A percentile compares a stretch with the other conserved stretches of the same genome.
Conservation (phyloP, 2,888 invertebrate genomes). For the Orgyia antiqua region DNA sequence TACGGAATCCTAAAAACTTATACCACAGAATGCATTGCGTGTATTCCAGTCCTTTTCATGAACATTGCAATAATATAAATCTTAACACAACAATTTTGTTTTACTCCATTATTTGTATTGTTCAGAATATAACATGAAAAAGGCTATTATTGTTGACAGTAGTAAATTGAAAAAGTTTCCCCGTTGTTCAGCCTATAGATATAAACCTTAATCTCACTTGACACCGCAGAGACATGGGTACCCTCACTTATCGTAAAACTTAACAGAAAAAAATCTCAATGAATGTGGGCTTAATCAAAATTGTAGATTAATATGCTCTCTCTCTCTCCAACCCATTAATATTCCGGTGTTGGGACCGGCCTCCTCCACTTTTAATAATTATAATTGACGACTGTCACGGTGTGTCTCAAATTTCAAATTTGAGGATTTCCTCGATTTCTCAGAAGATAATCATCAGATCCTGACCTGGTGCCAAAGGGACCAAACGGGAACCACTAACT, state of each 20-base stretch:
- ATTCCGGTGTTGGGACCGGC: neutral
- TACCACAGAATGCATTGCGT: too few relatives aligned
- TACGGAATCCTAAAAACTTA: too few relatives aligned
- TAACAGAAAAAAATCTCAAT: neutral
- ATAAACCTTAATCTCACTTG: constrained; percentile 1
- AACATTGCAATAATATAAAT: too few relatives aligned
- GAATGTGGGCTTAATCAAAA: neutral
- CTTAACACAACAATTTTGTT: too few relatives aligned
- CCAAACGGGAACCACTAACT: too few relatives aligned
- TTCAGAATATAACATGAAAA: neutral
- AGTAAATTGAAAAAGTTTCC: constrained; percentile 5
- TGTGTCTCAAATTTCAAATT: neutral
- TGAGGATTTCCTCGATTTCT: too few relatives aligned
- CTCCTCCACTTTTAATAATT: too few relatives aligned
- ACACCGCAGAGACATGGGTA: constrained; percentile 1
- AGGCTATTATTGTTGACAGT: constrained; percentile 1
- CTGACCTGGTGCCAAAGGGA: too few relatives aligned
- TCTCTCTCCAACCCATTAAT: too few relatives aligned
- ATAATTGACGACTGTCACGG: neutral
- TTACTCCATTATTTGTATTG: too few relatives aligned
- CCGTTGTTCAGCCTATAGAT: neutral
- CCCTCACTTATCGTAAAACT: neutral
- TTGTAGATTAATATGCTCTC: neutral
- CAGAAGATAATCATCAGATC: too few relatives aligned
- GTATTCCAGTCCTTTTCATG: too few relatives aligned